Evolutionary conservation across 2,888 invertebrate genomes (phyloP).

Genomic region (Palloptera scutellata): DNA sequence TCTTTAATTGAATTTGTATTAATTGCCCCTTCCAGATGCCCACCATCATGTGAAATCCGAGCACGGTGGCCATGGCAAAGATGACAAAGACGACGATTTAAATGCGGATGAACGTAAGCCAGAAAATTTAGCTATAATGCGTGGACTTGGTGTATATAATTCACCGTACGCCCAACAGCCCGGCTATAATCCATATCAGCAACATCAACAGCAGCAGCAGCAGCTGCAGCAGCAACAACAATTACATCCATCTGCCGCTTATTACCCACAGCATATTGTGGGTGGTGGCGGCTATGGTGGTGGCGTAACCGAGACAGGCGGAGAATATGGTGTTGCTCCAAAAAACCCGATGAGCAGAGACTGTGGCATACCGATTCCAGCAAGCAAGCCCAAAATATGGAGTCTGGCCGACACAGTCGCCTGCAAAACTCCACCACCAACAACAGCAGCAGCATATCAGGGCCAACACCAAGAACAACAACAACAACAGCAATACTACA

Average conservation of each 20-base stretch:
- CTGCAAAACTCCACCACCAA: constrained; percentile 89
- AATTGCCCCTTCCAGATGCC: constrained; percentile 37
- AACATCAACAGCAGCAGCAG: constrained; percentile 54
- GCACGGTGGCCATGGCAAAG: constrained; percentile 70
- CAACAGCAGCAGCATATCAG: constrained; percentile 68
- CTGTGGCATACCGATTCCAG: constrained; percentile 87
- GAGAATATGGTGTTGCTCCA: constrained; percentile 65
- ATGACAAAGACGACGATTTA: constrained; percentile 73
- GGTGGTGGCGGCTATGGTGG: constrained; percentile 29
- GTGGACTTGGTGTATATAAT: constrained; percentile 42
- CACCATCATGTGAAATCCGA: constrained; percentile 69
- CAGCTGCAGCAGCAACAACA: constrained; percentile 42
- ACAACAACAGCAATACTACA: constrained; percentile 43
- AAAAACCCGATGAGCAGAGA: constrained; percentile 73
- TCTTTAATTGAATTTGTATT: constrained; percentile 45
- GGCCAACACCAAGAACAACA: constrained; percentile 55
- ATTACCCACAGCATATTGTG: constrained; percentile 29
- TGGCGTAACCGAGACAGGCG: constrained; percentile 72
- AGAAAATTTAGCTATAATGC: constrained; percentile 55
- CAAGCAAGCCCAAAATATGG: constrained; percentile 95
- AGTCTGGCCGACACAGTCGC: constrained; percentile 92
- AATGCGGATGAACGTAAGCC: constrained; percentile 80
- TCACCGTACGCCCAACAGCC: constrained; percentile 45
- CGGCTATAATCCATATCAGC: constrained; percentile 49
- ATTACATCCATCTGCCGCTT: constrained; percentile 40